Evolutionary conservation across 1,140 invertebrate genomes (phyloP).

Genomic region (Nebria ingens): DNA sequence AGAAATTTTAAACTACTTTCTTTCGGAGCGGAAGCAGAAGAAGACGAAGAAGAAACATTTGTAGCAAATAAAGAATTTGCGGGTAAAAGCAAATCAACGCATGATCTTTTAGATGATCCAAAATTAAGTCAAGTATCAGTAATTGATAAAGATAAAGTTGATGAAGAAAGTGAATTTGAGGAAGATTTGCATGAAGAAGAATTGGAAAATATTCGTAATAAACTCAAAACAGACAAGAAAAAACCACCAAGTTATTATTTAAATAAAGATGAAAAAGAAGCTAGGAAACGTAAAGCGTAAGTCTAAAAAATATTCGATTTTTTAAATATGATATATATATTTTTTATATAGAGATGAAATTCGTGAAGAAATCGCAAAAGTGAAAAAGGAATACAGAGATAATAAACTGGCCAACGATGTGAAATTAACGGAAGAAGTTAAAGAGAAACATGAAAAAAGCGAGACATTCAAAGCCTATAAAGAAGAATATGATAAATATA

Average conservation of each 20-base stretch:
- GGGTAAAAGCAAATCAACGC: constrained; percentile 81
- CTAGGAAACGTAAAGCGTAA: constrained; percentile 56
- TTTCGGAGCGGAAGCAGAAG: constrained; percentile 96
- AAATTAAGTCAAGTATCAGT: constrained; percentile 66
- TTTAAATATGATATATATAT: constrained; percentile 12
- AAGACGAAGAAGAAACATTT: constrained; percentile 80
- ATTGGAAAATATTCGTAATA: constrained; percentile 43
- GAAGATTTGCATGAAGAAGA: constrained; percentile 39
- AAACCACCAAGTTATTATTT: constrained; percentile 46
- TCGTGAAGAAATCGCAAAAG: constrained; percentile 58
- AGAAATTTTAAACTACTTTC: constrained; percentile 94
- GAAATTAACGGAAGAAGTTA: constrained; percentile 35
- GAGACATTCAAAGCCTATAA: constrained; percentile 63
- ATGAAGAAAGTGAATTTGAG: constrained; percentile 29
- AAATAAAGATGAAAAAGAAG: constrained; percentile 53
- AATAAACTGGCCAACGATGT: constrained; percentile 51
- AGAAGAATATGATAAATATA: constrained; percentile 69
- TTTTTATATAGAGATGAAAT: constrained; percentile 55
- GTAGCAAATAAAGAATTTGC: constrained; percentile 56
- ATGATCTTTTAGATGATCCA: constrained; percentile 86
- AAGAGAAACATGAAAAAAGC: constrained; percentile 39
- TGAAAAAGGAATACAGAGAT: constrained; percentile 55
- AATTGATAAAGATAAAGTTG: constrained; percentile 33
- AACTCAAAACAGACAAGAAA: constrained; percentile 30
- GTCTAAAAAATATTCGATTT: constrained; percentile 21